Percentiles rank a stretch among this genome's conserved stretches.
These are phyloP conservation scores for Pontoporia blainvillei DNA, from an alignment of 2,113 vertebrate genomes.

Conservation along the genomic window DNA sequence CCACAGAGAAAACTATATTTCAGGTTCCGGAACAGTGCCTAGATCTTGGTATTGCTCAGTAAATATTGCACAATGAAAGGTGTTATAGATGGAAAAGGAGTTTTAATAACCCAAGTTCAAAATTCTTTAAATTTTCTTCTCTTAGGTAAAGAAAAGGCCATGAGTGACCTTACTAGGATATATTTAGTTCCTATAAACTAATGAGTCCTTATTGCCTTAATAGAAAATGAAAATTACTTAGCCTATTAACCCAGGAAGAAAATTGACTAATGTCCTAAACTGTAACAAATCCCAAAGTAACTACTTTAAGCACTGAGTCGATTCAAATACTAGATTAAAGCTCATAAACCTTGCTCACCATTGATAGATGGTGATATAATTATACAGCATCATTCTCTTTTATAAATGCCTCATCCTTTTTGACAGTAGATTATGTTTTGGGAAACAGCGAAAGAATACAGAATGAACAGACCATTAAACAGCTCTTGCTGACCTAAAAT, in stretches of 20 bases:
- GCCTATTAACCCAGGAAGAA: background rate
- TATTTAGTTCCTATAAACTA: background rate
- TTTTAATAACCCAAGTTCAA: background rate
- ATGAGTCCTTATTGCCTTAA: background rate
- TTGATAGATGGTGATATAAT: background rate
- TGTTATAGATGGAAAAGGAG: background rate
- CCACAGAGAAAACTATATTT: background rate
- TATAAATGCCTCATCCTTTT: background rate
- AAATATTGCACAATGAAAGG: background rate
- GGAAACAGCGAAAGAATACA: background rate
- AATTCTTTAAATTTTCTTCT: background rate
- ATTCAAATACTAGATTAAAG: background rate
- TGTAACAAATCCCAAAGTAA: background rate
- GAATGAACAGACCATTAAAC: background rate
- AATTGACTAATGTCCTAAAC: background rate
- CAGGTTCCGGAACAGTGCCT: background rate
- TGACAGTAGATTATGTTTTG: background rate
- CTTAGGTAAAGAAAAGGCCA: background rate
- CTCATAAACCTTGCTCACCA: background rate
- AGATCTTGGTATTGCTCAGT: background rate
- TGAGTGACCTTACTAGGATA: background rate
- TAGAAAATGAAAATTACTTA: background rate
- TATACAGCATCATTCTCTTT: background rate
- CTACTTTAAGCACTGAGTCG: background rate
- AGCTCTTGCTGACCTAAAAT: background rate